phyloP scores from a whole-genome alignment of 2,888 invertebrate genomes.

The Eristalinus aeneus region DNA sequence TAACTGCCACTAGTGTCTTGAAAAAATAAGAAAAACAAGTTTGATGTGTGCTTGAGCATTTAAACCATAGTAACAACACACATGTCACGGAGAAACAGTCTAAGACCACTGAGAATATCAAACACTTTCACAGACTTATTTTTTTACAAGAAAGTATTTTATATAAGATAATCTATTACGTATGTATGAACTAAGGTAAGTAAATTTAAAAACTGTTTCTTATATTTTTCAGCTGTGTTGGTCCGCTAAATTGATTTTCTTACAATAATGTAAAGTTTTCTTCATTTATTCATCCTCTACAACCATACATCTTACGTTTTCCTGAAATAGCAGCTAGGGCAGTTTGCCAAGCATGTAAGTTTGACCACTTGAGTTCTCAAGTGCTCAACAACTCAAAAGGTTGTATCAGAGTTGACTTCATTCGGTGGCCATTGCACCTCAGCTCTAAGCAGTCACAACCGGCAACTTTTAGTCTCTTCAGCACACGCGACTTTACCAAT shows the following conservation, averaged over 20 bases:
- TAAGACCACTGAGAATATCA: too few species aligned
- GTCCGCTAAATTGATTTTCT: constrained; percentile 36
- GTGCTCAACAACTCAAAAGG: constrained; percentile 5
- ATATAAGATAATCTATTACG: too few species aligned
- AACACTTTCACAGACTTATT: too few species aligned
- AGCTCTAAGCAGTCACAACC: constrained; percentile 1
- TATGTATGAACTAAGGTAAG: too few species aligned
- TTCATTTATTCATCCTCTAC: constrained; percentile 1
- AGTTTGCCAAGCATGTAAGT: neutral
- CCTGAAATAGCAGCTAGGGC: neutral
- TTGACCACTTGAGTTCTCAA: constrained; percentile 11
- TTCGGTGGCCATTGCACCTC: constrained; percentile 38
- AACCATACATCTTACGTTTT: neutral
- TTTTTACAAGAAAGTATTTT: too few species aligned
- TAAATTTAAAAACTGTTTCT: too few species aligned
- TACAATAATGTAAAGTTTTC: neutral
- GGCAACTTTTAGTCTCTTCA: neutral
- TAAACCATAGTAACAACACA: too few species aligned
- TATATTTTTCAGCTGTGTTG: too few species aligned
- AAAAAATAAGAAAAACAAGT: too few species aligned
- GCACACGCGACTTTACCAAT: constrained; percentile 13
- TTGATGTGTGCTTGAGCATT: too few species aligned
- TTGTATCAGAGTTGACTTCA: constrained; percentile 17
- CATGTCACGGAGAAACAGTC: too few species aligned
- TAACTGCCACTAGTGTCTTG: too few species aligned